Base-by-base conservation (phyloP, 1,140 invertebrate species). In the Lepidurus packardi region DNA sequence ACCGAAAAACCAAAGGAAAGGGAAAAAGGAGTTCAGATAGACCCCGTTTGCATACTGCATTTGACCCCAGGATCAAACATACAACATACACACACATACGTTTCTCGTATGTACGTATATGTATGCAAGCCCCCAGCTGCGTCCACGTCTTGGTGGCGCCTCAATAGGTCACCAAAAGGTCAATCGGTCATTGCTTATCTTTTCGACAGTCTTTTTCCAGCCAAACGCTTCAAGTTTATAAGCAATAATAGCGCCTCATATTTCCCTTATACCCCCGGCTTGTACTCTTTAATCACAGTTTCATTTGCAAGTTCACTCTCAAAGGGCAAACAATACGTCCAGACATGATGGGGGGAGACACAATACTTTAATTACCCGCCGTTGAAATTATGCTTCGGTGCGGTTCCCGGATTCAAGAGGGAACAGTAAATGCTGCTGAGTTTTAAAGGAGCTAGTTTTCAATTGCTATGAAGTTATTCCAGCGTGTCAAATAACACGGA, bases 141-240 rank as follows among this genome's bases (percentile, higher is more conserved):
- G 21, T 65, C 53, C 53, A 65, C 53, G 53, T 65, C 53, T 65
- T 65, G 53, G 53, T 65, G 53, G 53, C 53, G 53, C 53, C 53
- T 65, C 53, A 65, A 65, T 65, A 65, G 53, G 53, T 65, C 53
- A 16, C 53, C 53, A 7, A 65, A 65, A 65, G 53, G 53, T 65
- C 53, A 65, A 65, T 21, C 21, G 53, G 53, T 13, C 53, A 65
- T 65, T 21, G 53, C 53, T 65, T 7, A 21, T 21, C 21, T 65
- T 65, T 65, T 16, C 21, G 16, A 1, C 13, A 13, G 16, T 65
- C 0, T 65, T 65, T n/a, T 65, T 65, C 53, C 53, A n/a, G 16
- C 21, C 13, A 65, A 34, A 16, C 53, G 53, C 53, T 65, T 13
- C 21, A 65, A 65, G 21, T 65, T 65, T 13, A 21, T 13, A 7